Conservation (phyloP, 2,113 vertebrate species). For the Spermophilus dauricus region DNA sequence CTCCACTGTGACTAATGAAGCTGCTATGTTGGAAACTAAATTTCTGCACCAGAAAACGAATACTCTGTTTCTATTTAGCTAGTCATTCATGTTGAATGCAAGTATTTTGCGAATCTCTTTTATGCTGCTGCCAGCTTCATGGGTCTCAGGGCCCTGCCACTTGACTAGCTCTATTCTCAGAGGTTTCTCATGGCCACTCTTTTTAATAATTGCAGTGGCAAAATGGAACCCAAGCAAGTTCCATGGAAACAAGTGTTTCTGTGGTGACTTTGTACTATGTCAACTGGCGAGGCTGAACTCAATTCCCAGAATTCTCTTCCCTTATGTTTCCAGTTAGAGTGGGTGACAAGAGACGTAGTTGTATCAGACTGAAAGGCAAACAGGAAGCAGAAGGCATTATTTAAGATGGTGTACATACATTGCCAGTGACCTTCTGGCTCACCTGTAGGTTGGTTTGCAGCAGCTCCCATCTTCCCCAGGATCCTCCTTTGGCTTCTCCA, state of each 20-base stretch:
- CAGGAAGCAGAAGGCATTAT: neutral
- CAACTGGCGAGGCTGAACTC: neutral
- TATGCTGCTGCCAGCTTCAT: neutral
- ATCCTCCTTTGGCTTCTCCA: neutral
- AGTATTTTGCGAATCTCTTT: neutral
- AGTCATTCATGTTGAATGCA: neutral
- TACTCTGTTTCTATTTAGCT: neutral
- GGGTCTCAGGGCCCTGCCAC: neutral
- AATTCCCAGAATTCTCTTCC: constrained; percentile 35
- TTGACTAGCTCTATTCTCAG: neutral
- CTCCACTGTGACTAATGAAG: neutral
- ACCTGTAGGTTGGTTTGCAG: neutral
- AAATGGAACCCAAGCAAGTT: constrained; percentile 11
- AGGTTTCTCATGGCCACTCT: neutral
- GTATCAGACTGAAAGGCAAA: neutral
- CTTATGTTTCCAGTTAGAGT: neutral
- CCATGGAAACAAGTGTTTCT: constrained; percentile 14
- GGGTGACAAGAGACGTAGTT: neutral
- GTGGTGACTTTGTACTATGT: neutral
- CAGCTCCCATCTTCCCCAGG: neutral
- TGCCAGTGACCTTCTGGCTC: neutral
- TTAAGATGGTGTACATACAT: neutral
- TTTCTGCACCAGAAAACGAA: neutral
- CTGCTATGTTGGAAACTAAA: neutral
- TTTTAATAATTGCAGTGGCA: constrained; percentile 10